Base-by-base conservation (phyloP, 2,888 invertebrate genomes). In the Nycteola revayana region DNA sequence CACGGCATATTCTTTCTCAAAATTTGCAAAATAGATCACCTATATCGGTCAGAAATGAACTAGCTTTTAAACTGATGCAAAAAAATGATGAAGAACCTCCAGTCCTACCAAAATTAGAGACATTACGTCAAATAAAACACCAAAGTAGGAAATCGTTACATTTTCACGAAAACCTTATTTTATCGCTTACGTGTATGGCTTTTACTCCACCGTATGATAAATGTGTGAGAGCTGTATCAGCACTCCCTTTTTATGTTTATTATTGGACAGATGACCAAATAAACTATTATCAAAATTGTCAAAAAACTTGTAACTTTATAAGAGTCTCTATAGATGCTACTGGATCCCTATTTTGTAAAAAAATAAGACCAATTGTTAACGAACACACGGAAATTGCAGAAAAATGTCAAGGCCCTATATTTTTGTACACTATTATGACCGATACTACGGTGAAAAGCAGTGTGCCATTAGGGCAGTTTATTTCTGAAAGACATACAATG, bases 251-350 rank as follows among this genome's bases (percentile, higher is more conserved):
- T 30, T 30, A 36, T 25, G 22, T 30, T 22, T 30, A 30, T 36
- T 36, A 36, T 30, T 36, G 35, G 35, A 26, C 35, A 25, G 25
- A 29, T 21, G 35, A 29, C 10, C 35, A 30, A 36, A 30, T 21
- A 25, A 18, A 25, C 18, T 36, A 36, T 30, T 36, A 36, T 25
- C 10, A 36, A 30, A 20, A 29, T 11, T 36, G 30, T 30, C 22
- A 30, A 30, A 30, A 30, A 30, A 23, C 11, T 23, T 30, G 6
- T 9, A 31, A 31, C 18, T 30, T 23, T 30, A 30, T 30, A 23
- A 30, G 29, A 30, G 18, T 30, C n/a, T 9, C 29, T 23, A 24
- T 30, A 30, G 35, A 36, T 26, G 29, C 35, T 11, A 36, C 35
- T 11, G 35, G 35, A 22, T 30, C 29, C 21, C 17, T 36, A 25